phyloP scores from a whole-genome alignment of 1,140 invertebrate genomes.

The Drosophila nebulosa region DNA sequence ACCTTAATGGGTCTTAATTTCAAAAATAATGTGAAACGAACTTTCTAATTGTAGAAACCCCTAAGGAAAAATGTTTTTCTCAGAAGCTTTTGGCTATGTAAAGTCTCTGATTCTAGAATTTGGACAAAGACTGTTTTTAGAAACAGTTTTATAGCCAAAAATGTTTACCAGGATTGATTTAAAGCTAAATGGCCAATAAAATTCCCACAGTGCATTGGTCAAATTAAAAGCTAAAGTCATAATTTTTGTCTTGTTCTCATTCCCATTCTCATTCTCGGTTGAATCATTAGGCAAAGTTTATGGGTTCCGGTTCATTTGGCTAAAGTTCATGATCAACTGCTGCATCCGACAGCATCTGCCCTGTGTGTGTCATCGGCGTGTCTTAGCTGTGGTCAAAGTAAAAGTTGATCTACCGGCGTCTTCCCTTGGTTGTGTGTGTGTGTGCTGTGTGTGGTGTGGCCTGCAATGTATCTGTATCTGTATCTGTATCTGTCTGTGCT shows the following conservation, averaged over 20 bases:
- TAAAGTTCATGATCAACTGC: conserved; percentile 53
- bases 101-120: too few relatives aligned
- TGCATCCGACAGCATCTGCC: not conserved
- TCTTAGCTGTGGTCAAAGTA: conserved; percentile 33
- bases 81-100: too few relatives aligned
- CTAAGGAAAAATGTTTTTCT: too few relatives aligned
- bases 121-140: too few relatives aligned
- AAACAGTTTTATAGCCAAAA: too few relatives aligned
- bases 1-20: too few relatives aligned
- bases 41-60: too few relatives aligned
- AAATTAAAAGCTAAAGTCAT: not conserved
- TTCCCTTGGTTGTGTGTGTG: conserved; percentile 1
- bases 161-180: too few relatives aligned
- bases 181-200: too few relatives aligned
- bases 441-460: too few relatives aligned
- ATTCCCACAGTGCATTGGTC: not conserved
- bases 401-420: conserved; percentile 61
- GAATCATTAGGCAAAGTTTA: not conserved
- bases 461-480: not conserved
- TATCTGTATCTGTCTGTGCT: not conserved
- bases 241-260: not conserved
- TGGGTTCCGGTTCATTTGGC: conserved; percentile 2
- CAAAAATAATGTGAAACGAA: too few relatives aligned
- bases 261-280: not conserved
- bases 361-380: not conserved